A percentile compares a stretch with the other conserved stretches of the same genome.
These are phyloP conservation scores for Acestrorhynchus altus DNA, from an alignment of 2,797 vertebrate genomes.

Conservation along the genomic window DNA sequence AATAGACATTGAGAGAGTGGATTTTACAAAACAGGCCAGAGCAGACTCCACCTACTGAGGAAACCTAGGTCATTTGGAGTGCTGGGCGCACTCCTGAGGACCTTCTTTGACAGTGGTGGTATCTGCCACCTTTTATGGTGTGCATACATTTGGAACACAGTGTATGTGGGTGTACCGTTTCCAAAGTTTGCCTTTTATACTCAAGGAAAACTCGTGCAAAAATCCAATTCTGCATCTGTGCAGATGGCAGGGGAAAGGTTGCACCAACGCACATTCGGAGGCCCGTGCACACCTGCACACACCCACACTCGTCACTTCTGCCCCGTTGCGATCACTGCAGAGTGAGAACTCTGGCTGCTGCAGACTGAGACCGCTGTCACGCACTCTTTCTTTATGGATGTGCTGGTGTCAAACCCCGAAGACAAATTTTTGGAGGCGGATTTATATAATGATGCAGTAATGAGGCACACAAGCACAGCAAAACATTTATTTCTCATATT, in stretches of 20 bases:
- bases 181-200: too few species aligned
- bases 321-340: neutral
- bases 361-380: conserved; percentile 17
- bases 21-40: too few species aligned
- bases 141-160: too few species aligned
- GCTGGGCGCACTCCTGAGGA: too few species aligned
- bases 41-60: too few species aligned
- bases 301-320: neutral
- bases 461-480: conserved; percentile 40
- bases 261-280: neutral
- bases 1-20: too few species aligned
- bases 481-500: conserved; percentile 37
- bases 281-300: neutral
- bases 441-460: conserved; percentile 53
- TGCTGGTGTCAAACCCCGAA: conserved; percentile 25
- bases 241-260: neutral
- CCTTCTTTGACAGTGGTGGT: too few species aligned
- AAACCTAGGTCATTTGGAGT: too few species aligned
- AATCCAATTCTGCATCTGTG: neutral
- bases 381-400: conserved; percentile 5
- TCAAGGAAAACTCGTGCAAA: too few species aligned
- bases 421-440: conserved; percentile 41
- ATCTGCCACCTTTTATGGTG: too few species aligned
- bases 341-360: neutral
- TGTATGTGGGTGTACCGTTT: too few species aligned